Evolutionary conservation across 2,888 invertebrate genomes (phyloP), one percentile per base, ranked within the genome.

Genomic region (Biston stratarius): DNA sequence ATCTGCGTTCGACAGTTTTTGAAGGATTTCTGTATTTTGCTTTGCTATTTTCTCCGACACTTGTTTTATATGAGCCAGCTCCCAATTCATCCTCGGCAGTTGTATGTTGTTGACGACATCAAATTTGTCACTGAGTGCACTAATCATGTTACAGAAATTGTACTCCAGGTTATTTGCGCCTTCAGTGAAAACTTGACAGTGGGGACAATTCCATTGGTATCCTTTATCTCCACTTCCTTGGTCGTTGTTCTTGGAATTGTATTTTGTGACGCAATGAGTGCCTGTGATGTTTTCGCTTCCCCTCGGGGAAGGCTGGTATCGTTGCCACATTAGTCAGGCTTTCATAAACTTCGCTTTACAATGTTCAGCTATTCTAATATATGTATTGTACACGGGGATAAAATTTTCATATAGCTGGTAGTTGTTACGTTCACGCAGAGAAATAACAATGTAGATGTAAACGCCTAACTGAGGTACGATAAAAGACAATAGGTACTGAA

Each of bases 101-200:
- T 92, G 91, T 58, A 90, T 84, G 80, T 90, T 91, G 70, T 88
- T 90, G 0, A 91, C 83, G 1, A 88, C 71, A 67, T 91, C 90
- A 68, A 92, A 83, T 76, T 91, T 91, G 65, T 89, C 89, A 15
- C 82, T 79, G 11, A 91, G 75, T 5, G 73, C 71, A 34, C 73
- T 81, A 15, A 92, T 77, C 2, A 83, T 78, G 5, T 76, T 76
- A 34, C 86, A 44, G 45, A 76, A 69, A 40, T 61, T 72, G n/a
- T 80, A 79, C 61, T 74, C 77, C 44, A 64, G 64, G 8, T 70
- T 70, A n/a, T 76, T 77, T 12, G 67, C 64, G 40, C 72, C 76
- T 7, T 73, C 76, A 2, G 81, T 76, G 1, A 79, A 75, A 56
- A 78, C 81, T 44, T 86, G 84, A 68, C 91, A 91, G 0, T 83